phyloP scores from a whole-genome alignment of 2,797 vertebrate species.

The Anableps anableps region DNA sequence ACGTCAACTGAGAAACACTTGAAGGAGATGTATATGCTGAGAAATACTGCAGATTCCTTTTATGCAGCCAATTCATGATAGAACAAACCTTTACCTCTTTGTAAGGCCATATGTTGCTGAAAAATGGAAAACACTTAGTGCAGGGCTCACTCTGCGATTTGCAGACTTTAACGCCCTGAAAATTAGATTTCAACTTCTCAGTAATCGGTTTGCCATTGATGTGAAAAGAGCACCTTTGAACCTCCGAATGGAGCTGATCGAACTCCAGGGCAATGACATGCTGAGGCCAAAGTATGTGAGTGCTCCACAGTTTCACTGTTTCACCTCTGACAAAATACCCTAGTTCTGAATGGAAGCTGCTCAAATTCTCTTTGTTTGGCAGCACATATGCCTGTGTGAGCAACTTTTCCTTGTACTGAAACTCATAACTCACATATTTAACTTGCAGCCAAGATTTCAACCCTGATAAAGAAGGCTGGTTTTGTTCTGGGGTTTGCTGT shows the following conservation, averaged over 20 bases:
- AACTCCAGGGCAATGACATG: not conserved
- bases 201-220: not conserved
- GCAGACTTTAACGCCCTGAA: not conserved
- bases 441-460: not conserved
- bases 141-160: not conserved
- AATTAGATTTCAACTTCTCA: slow-evolving; percentile 1
- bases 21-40: not conserved
- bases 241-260: not conserved
- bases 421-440: not conserved
- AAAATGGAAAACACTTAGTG: not conserved
- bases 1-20: not conserved
- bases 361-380: not conserved
- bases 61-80: not conserved
- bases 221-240: slow-evolving; percentile 1
- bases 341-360: not conserved
- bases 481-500: no score
- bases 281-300: not conserved
- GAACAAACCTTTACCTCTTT: not conserved
- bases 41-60: not conserved
- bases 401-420: not conserved
- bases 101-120: not conserved
- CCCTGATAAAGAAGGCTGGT: no score
- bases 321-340: not conserved
- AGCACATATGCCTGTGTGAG: not conserved
- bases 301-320: not conserved